phyloP scores from a whole-genome alignment of 2,797 vertebrate species.

The Phrynocephalus forsythii region DNA sequence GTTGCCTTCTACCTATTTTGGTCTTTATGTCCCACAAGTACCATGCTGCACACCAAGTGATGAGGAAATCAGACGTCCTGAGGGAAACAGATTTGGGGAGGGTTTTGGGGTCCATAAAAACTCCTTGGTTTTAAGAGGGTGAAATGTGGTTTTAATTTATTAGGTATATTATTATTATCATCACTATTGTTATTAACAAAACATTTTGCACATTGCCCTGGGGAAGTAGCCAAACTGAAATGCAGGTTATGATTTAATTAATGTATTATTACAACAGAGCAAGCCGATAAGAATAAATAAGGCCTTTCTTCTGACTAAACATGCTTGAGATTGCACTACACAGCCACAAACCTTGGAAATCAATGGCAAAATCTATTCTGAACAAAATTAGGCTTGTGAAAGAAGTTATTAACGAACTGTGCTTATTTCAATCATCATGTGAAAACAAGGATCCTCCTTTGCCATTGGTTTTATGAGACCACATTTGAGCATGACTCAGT shows the following conservation, averaged over 20 bases:
- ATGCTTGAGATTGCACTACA: neutral
- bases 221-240: too few species aligned
- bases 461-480: neutral
- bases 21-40: neutral
- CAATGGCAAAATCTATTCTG: neutral
- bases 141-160: neutral
- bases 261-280: neutral
- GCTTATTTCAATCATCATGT: slow-evolving; percentile 2
- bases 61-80: neutral
- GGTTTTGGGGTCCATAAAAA: neutral
- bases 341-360: neutral
- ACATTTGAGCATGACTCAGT: neutral
- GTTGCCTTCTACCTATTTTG: neutral
- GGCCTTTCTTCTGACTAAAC: neutral
- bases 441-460: neutral
- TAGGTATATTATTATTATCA: neutral
- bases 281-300: neutral
- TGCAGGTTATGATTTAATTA: neutral
- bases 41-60: neutral
- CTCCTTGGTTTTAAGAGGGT: neutral
- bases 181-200: neutral
- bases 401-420: neutral
- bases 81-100: neutral
- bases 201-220: neutral
- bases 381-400: neutral